Percentiles rank a stretch among this genome's conserved stretches.
Evolutionary conservation across 2,113 vertebrate genomes (phyloP).

Genomic region (Cyprinodon variegatus): DNA sequence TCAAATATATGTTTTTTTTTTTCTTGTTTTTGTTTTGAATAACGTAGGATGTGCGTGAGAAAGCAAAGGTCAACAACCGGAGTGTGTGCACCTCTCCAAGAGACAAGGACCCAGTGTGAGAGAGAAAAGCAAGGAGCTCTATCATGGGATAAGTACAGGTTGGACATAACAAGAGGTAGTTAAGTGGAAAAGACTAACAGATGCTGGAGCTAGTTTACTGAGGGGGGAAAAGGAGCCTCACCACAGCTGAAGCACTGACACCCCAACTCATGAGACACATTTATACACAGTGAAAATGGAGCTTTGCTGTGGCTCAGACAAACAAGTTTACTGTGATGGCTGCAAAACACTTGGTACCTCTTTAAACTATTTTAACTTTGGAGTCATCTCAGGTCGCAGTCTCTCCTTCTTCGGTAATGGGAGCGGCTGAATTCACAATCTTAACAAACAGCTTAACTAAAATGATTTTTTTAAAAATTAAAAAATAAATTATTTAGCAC

Average conservation of each 20-base stretch:
- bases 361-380: constrained; percentile 55
- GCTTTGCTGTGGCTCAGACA: constrained; percentile 54
- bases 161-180: constrained; percentile 79
- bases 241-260: constrained; percentile 56
- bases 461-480: not conserved
- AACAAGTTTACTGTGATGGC: constrained; percentile 55
- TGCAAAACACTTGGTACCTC: constrained; percentile 58
- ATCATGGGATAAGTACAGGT: constrained; percentile 80
- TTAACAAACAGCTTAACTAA: not conserved
- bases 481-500: not conserved
- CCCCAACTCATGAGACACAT: constrained; percentile 18
- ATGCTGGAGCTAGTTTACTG: constrained; percentile 78
- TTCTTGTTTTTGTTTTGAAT: not conserved
- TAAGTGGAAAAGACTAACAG: constrained; percentile 80
- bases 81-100: constrained; percentile 57
- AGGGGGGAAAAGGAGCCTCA: constrained; percentile 58
- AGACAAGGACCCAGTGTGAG: constrained; percentile 68
- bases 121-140: constrained; percentile 48
- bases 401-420: not conserved
- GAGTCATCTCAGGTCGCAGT: not conserved
- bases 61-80: constrained; percentile 46
- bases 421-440: not conserved
- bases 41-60: constrained; percentile 11
- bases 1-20: constrained; percentile 16
- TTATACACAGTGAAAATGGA: constrained; percentile 30